Percentiles rank a stretch among this genome's conserved stretches.
These are phyloP conservation scores for Orestias chungarensis DNA, from an alignment of 2,797 vertebrate species.

Conservation along the genomic window DNA sequence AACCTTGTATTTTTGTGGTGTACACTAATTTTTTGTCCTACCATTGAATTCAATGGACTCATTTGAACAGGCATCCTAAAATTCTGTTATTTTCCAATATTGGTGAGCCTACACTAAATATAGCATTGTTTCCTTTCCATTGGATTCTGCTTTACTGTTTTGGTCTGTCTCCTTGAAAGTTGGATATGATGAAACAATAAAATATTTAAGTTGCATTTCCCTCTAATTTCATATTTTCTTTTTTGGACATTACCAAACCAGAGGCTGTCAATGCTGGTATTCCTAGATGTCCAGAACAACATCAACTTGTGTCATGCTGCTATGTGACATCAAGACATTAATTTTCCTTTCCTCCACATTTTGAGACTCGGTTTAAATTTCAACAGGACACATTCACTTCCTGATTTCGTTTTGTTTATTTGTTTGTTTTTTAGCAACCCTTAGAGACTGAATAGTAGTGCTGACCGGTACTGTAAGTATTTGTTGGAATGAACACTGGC, in stretches of 20 bases:
- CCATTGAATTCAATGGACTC: no score
- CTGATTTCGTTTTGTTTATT: neutral
- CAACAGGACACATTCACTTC: neutral
- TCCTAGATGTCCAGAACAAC: neutral
- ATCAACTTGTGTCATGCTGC: neutral
- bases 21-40: no score
- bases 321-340: neutral
- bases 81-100: neutral
- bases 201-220: neutral
- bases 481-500: slow-evolving; percentile 34
- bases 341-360: neutral
- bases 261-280: neutral
- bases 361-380: neutral
- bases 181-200: neutral
- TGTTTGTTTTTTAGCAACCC: neutral
- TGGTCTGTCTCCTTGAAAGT: neutral
- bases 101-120: neutral
- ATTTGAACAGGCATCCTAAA: neutral
- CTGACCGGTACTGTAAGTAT: slow-evolving; percentile 34
- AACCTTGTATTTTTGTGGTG: neutral
- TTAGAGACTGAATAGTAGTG: slow-evolving; percentile 14
- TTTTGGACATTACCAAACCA: neutral
- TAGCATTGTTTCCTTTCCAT: neutral
- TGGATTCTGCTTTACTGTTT: neutral
- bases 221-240: neutral